Evolutionary conservation across 2,888 invertebrate species (phyloP).

Genomic region (Cordilura impudica): DNA sequence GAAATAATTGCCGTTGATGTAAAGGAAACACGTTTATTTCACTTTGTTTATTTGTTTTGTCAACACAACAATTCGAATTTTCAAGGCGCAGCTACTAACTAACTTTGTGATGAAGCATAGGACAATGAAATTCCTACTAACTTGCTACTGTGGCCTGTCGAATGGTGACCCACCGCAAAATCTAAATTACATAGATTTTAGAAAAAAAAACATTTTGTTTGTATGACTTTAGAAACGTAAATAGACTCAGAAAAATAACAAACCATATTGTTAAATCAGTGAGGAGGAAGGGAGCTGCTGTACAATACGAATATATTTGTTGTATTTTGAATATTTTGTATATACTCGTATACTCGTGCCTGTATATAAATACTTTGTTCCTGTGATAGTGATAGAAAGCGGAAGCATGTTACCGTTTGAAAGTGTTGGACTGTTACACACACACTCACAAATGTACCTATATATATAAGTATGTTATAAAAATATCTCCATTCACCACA

Average conservation of each 20-base stretch:
- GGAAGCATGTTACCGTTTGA: slow-evolving; percentile 59
- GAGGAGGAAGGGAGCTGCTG: neutral
- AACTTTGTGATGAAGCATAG: neutral
- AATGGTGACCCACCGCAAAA: slow-evolving; percentile 27
- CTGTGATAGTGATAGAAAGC: slow-evolving; percentile 46
- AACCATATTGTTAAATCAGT: neutral
- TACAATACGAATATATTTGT: slow-evolving; percentile 26
- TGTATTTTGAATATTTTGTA: neutral
- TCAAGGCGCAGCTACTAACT: neutral
- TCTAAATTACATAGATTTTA: slow-evolving; percentile 45
- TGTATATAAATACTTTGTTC: neutral
- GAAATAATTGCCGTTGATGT: slow-evolving; percentile 52
- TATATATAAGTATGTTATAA: neutral
- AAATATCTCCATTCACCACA: too few relatives aligned
- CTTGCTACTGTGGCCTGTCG: neutral
- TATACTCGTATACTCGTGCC: neutral
- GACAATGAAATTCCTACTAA: slow-evolving; percentile 5
- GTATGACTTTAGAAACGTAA: slow-evolving; percentile 57
- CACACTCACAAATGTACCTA: neutral
- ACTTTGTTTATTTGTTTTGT: slow-evolving; percentile 19
- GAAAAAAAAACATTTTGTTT: slow-evolving; percentile 39
- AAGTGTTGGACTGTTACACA: slow-evolving; percentile 52
- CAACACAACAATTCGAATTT: slow-evolving; percentile 19
- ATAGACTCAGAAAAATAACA: slow-evolving; percentile 53
- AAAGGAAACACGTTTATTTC: slow-evolving; percentile 5